Base-by-base conservation (phyloP, 2,113 vertebrate genomes). In the Anoura caudifer region DNA sequence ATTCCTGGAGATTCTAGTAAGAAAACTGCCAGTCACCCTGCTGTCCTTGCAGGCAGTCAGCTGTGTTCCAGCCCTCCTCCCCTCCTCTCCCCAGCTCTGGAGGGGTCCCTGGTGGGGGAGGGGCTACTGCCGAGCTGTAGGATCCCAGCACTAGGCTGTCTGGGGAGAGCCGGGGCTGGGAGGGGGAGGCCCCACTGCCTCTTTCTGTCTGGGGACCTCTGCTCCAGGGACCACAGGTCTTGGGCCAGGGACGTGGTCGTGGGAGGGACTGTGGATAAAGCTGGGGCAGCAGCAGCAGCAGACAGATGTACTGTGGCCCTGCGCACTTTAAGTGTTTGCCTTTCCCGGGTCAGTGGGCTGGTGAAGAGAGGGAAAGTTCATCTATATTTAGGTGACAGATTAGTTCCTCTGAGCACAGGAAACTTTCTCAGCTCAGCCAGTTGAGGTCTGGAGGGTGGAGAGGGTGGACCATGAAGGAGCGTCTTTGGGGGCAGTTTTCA, bases 1-100 rank as follows among this genome's bases (percentile, higher is more conserved):
- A 85, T 97, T 97, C 91, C 96, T 92, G 87, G 59, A 65, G 95
- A 91, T 88, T 97, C 87, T 95, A 89, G 83, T 92, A 93, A 94
- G 95, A 93, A 96, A 96, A 90, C 77, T 95, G 93, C 91, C 83
- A 28, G 86, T 76, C 83, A 76, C 67, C 61, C 56, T 94, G 79
- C 92, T 26, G 22, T n/a, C 45, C 90, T 94, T 54, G 17, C 75
- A 36, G 31, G 65, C 70, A 76, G 81, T n/a, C 59, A 95, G 77
- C 85, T 89, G 31, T 31, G 52, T 83, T 76, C 72, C 65, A 82
- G 45, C 38, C 26, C 67, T 65, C 36, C 69, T 28, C 70, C 31
- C 65, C n/a, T 69, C 8, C n/a, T 50, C 56, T 43, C 83, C 54
- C 59, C 36, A 67, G 52, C 81, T 79, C 36, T 38, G 59, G 59